Evolutionary conservation across 2,797 vertebrate genomes (phyloP).

Genomic region (Cuculus canorus): DNA sequence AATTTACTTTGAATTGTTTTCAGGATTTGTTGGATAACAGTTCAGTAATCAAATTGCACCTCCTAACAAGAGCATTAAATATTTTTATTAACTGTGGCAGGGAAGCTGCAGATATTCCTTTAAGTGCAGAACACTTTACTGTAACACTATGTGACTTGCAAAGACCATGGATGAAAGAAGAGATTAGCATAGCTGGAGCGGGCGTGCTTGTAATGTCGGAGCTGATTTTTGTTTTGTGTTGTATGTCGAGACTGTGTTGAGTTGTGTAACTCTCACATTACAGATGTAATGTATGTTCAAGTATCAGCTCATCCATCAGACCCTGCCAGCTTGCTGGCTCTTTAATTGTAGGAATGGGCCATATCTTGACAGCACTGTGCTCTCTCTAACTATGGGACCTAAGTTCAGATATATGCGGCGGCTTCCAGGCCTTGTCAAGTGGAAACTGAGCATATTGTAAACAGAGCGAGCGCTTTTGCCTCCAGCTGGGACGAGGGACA

Average conservation of each 20-base stretch:
- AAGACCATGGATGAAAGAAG: conserved; percentile 22
- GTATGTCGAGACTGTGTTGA: not conserved
- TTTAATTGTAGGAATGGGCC: not conserved
- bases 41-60: conserved; percentile 68
- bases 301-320: not conserved
- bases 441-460: conserved; percentile 34
- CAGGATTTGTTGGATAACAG: conserved; percentile 70
- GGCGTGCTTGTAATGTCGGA: not conserved
- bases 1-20: conserved; percentile 77
- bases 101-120: conserved; percentile 52
- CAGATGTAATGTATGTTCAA: not conserved
- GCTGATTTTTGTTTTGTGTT: conserved; percentile 19
- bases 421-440: conserved; percentile 24
- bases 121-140: conserved; percentile 42
- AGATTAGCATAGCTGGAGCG: not conserved
- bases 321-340: not conserved
- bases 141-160: conserved; percentile 21
- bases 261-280: not conserved
- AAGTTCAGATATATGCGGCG: not conserved
- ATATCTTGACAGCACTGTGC: not conserved
- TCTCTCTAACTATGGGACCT: not conserved
- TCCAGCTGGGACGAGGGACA: not conserved
- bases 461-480: not conserved
- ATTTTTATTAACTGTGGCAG: conserved; percentile 69
- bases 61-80: conserved; percentile 68